Base-by-base conservation (phyloP, 2,797 vertebrate genomes). In the Sternotherus odoratus region DNA sequence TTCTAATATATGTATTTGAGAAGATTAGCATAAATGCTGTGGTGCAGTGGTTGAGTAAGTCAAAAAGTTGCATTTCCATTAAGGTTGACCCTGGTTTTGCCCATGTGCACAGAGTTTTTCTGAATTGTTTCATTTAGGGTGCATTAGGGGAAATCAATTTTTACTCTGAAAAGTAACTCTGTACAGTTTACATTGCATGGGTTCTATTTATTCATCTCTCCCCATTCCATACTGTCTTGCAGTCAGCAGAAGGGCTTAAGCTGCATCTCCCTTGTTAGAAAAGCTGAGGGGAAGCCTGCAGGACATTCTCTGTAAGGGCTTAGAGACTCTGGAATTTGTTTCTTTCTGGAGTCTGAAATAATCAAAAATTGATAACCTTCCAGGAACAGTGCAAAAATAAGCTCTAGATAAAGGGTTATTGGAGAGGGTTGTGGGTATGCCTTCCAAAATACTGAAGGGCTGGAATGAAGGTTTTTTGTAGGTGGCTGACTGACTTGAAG, bases 21-120 rank as follows among this genome's bases (percentile, higher is more conserved):
- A 92, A 87, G 28, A 66, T 86, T 72, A 49, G 26, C 39, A 77
- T 81, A 82, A 26, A 79, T 93, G 43, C 24, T 77, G 24, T 28
- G 74, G 56, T 48, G 53, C 30, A 57, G 8, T 88, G 79, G 85
- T 90, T 85, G 24, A 83, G 30, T 4, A 83, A 85, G 77, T 81
- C 77, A 90, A 51, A 92, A 85, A 0, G 5, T 84, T 94, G 28
- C 12, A 75, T 95, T 89, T 83, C n/a, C 82, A 5, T 88, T 94
- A 54, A 23, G 43, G 79, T 33, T 88, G 77, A 69, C 30, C 79
- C 60, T 63, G 49, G 2, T 57, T 87, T 85, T 69, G 46, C 57
- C 77, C 57, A 13, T 1, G 0, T 86, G 7, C 39, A 53, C 23
- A 21, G 16, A 39, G 39, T 74, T 43, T 74, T 15, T 46, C 36